Conservation (phyloP, 2,888 invertebrate genomes). For the Tortrix viridana region DNA sequence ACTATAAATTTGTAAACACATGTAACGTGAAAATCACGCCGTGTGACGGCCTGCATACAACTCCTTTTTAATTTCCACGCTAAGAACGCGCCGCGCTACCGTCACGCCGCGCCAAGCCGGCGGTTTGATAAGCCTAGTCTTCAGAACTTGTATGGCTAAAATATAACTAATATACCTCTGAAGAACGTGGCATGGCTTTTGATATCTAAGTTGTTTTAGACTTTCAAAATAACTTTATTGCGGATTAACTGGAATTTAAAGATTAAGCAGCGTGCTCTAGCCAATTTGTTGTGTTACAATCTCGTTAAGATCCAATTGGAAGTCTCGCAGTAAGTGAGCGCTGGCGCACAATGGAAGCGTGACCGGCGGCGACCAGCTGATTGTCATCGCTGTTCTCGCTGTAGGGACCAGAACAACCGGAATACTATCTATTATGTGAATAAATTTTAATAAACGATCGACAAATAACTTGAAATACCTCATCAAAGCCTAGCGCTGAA, state of each 20-base stretch:
- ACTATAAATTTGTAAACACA: no score
- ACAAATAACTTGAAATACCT: conserved; percentile 41
- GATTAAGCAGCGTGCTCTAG: background rate
- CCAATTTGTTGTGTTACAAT: conserved; percentile 21
- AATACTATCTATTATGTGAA: conserved; percentile 59
- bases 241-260: background rate
- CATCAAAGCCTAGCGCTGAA: conserved; percentile 20
- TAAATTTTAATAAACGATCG: conserved; percentile 53
- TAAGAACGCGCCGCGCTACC: no score
- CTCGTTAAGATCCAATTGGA: conserved; percentile 25
- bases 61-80: no score
- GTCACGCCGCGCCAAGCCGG: no score
- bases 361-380: conserved; percentile 63
- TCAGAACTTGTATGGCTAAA: no score
- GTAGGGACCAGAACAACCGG: conserved; percentile 55
- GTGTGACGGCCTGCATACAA: no score
- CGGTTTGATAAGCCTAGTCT: no score
- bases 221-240: background rate
- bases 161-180: no score
- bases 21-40: no score
- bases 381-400: conserved; percentile 60
- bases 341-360: conserved; percentile 67
- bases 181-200: no score
- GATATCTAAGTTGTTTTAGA: no score
- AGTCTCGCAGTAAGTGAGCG: conserved; percentile 21